A percentile compares a stretch with the other conserved stretches of the same genome.
Evolutionary conservation across 2,888 invertebrate species (phyloP).

Genomic region (Hydrotaea diabolus): DNA sequence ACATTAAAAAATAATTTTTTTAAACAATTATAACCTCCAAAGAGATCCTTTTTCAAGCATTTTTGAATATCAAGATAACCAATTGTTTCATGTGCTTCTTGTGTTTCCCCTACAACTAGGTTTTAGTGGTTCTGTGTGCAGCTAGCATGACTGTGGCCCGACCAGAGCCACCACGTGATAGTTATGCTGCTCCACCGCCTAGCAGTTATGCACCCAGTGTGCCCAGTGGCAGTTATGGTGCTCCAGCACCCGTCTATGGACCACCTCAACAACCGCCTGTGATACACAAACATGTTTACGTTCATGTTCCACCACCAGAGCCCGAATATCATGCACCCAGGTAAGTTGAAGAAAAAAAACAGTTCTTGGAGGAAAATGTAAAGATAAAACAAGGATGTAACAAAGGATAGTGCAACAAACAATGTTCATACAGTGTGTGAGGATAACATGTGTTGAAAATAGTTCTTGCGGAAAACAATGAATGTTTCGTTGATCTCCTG

Average conservation of each 20-base stretch:
- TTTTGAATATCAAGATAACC: neutral
- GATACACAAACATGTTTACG: conserved; percentile 94
- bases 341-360: conserved; percentile 80
- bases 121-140: conserved; percentile 75
- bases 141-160: conserved; percentile 76
- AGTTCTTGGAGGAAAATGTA: too few relatives aligned
- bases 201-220: conserved; percentile 81
- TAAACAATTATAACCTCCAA: conserved; percentile 29
- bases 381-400: too few relatives aligned
- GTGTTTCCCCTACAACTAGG: conserved; percentile 69
- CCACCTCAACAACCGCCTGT: conserved; percentile 88
- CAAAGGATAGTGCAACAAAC: too few relatives aligned
- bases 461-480: too few relatives aligned
- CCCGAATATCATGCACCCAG: conserved; percentile 88
- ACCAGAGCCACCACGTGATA: conserved; percentile 79
- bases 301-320: conserved; percentile 94
- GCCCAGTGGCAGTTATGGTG: conserved; percentile 81
- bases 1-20: conserved; percentile 3
- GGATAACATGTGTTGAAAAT: too few relatives aligned
- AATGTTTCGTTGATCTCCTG: too few relatives aligned
- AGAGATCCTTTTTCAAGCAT: neutral
- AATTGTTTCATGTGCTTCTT: conserved; percentile 36
- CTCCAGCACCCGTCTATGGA: conserved; percentile 85
- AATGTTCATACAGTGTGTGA: too few relatives aligned
- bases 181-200: conserved; percentile 74